phyloP scores from a whole-genome alignment of 2,113 vertebrate genomes.

The Geothlypis trichas region DNA sequence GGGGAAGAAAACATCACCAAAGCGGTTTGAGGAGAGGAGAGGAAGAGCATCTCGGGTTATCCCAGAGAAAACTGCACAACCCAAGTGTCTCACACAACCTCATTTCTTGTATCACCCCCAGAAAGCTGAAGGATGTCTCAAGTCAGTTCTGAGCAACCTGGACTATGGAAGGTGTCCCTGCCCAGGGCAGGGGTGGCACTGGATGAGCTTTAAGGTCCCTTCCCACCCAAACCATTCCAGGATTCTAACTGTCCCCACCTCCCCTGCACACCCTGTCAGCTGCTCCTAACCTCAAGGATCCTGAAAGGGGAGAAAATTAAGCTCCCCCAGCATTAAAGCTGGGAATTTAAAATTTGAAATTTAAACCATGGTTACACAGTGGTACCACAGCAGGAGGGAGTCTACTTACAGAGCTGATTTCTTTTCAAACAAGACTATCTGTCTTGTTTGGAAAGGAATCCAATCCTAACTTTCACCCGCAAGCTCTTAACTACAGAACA shows the following conservation, averaged over 20 bases:
- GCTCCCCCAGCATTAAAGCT: not conserved
- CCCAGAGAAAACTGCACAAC: not conserved
- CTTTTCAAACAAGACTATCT: not conserved
- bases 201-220: not conserved
- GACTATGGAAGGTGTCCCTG: not conserved
- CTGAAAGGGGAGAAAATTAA: not conserved
- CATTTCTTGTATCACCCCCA: fast-evolving
- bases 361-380: fast-evolving
- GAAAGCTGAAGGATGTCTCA: not conserved
- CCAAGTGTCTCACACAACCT: fast-evolving
- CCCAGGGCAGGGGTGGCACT: not conserved
- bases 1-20: fast-evolving
- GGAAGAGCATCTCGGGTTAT: not conserved
- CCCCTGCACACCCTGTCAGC: fast-evolving
- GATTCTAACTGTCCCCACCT: not conserved
- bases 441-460: too few species aligned
- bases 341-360: not conserved
- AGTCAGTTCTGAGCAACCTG: not conserved
- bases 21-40: not conserved
- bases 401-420: not conserved
- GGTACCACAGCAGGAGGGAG: too few species aligned
- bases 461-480: not conserved
- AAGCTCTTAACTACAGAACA: not conserved
- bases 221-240: not conserved
- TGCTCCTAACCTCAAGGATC: not conserved